These are phyloP conservation scores for Crotophaga sulcirostris DNA, from an alignment of 2,113 vertebrate genomes.

Conservation along the genomic window DNA sequence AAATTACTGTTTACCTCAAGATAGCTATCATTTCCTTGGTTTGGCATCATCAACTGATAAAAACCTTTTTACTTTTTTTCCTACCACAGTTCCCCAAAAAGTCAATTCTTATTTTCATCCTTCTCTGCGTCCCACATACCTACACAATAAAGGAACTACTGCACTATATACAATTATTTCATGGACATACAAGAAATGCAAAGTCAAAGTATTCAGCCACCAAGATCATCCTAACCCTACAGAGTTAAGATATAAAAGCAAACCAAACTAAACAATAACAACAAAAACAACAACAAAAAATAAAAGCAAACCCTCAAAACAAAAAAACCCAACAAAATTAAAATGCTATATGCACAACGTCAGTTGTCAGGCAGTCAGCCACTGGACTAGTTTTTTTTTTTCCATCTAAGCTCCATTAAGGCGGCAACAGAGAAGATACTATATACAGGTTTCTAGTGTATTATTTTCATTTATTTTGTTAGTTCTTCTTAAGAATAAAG, in stretches of 20 bases:
- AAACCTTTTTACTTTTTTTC: background rate
- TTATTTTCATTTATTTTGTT: background rate
- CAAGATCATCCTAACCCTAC: background rate
- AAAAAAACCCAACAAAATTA: background rate
- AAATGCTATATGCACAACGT: background rate
- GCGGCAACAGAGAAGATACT: background rate
- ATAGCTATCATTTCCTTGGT: background rate
- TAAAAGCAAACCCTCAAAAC: background rate
- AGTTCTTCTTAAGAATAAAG: background rate
- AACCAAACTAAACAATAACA: background rate
- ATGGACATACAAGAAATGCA: background rate
- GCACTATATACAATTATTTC: background rate
- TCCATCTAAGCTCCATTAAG: background rate
- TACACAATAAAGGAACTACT: background rate
- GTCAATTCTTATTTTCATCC: background rate
- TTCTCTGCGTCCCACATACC: background rate
- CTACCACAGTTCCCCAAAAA: background rate
- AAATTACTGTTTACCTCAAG: background rate
- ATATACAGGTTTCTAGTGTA: background rate
- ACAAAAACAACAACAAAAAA: background rate
- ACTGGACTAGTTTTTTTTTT: background rate
- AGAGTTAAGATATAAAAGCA: background rate
- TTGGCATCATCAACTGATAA: background rate
- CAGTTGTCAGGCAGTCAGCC: background rate
- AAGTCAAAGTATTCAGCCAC: background rate